Base-by-base conservation (phyloP, 2,113 vertebrate species). In the Barbus barbus region DNA sequence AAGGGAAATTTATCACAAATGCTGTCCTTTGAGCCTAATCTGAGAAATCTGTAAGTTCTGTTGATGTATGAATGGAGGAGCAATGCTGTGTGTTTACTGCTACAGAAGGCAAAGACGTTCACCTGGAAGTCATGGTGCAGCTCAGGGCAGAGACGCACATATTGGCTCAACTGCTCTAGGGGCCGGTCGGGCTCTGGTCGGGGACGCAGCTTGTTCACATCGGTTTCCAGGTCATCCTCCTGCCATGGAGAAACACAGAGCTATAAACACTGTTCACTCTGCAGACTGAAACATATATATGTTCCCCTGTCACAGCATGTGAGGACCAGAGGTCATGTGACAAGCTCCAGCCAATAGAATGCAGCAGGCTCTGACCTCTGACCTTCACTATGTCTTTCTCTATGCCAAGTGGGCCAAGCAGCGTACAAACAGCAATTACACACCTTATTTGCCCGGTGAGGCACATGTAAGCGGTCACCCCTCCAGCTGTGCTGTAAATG, bases 191-290 rank as follows among this genome's bases (percentile, higher is more conserved):
- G 94, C 1, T 88, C 89, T 8, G 95, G 93, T 6, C 84, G 93
- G 46, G 91, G 84, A 24, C 69, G 93, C 85, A 98, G 85, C 83
- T 95, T 95, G 88, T 89, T 93, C 78, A 96, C 56, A 48, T 98
- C 97, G 5, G 94, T 97, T 92, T 98, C 97, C 89, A 99, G 91
- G 84, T 99, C 96, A 26, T 97, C 95, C 75, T 97, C 96, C 97
- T 98, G 82, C 4, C 12, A 44, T n/a, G 9, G 28, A 26, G 2
- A 74, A 72, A 31, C 24, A 74, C 51, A 69, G 38, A 38, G 36
- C 53, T 36, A 73, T 69, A 67, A 56, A 65, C 16, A 18, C 72
- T 44, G 18, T 58, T 60, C 18, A 69, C 58, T 28, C 82, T 24
- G 31, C 53, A 86, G 5, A 81, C 33, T 48, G 60, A 76, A 61